Evolutionary conservation across 2,888 invertebrate species (phyloP), one percentile per base, ranked within the genome.

Genomic region (Anoncus sp.): DNA sequence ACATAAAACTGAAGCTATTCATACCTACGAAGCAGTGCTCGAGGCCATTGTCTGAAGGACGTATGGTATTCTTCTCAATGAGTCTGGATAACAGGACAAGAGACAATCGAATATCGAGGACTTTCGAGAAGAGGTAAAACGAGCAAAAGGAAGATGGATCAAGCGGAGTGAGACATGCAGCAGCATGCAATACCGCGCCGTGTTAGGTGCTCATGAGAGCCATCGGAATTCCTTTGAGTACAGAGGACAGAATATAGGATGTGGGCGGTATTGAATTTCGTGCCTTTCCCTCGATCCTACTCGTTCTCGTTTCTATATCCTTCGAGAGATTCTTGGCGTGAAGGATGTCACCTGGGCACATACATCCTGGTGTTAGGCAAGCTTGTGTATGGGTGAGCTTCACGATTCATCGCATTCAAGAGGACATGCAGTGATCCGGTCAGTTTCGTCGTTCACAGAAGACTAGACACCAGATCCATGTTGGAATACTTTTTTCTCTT

Each of bases 211-310:
- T 45, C 31, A 55, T 38, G 79, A 79, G 82, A 85, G 77, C 80
- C 75, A 75, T 72, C 47, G 78, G 67, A 71, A 75, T 75, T 55
- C 57, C 62, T 57, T 60, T 47, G 31, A 63, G 62, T 47, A 66
- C 75, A 38, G 47, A 47, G 66, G 53, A 16, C 45, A 75, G 67
- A 71, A 74, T 73, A 79, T 80, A 80, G 83, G 83, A 83, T 85
- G 85, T 82, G 84, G 85, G 82, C 80, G 80, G 82, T 83, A 77
- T 84, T 80, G 63, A 60, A 71, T 85, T 85, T 79, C 83, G 55
- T 70, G 74, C 67, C 77, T 80, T 80, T 66, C 65, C 62, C 57
- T 55, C 71, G 27, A 63, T 55, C 59, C 66, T 65, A n/a, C 73
- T 20, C 38, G 40, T 24, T 14, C 63, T 66, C 16, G 12, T 14